These are phyloP conservation scores for Trachelus stipa DNA, from an alignment of 2,888 invertebrate species.

Conservation along the genomic window DNA sequence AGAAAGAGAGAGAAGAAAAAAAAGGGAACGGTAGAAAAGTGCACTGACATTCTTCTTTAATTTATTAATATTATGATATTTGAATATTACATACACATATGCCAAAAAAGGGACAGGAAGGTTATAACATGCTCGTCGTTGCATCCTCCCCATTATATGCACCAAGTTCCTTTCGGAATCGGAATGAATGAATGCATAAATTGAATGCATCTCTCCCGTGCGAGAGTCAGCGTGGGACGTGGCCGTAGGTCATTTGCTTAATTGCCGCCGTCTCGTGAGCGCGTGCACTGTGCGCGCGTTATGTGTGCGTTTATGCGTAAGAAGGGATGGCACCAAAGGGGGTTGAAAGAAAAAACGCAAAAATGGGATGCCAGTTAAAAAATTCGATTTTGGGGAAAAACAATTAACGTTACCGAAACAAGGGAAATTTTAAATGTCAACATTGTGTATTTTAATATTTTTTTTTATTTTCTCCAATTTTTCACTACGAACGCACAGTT, in stretches of 20 bases:
- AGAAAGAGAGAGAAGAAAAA: conserved; percentile 24
- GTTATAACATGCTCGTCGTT: conserved; percentile 18
- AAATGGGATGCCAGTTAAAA: no score
- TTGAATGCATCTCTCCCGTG: conserved; percentile 26
- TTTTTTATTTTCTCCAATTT: no score
- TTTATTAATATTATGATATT: no score
- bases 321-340: no score
- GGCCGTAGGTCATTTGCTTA: conserved; percentile 18
- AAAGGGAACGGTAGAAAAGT: conserved; percentile 40
- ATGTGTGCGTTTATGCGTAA: neutral
- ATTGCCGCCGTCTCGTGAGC: conserved; percentile 15
- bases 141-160: conserved; percentile 19
- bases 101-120: conserved; percentile 30
- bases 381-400: no score
- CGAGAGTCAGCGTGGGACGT: conserved; percentile 19
- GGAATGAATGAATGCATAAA: conserved; percentile 45
- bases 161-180: conserved; percentile 19
- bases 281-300: neutral
- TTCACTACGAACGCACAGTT: no score
- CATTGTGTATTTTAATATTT: no score
- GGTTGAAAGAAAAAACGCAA: no score
- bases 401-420: no score
- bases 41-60: conserved; percentile 6
- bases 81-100: no score
- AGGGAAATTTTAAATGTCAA: no score